Conservation (phyloP, 1,140 invertebrate genomes). For the Drosophila pseudoobscura region DNA sequence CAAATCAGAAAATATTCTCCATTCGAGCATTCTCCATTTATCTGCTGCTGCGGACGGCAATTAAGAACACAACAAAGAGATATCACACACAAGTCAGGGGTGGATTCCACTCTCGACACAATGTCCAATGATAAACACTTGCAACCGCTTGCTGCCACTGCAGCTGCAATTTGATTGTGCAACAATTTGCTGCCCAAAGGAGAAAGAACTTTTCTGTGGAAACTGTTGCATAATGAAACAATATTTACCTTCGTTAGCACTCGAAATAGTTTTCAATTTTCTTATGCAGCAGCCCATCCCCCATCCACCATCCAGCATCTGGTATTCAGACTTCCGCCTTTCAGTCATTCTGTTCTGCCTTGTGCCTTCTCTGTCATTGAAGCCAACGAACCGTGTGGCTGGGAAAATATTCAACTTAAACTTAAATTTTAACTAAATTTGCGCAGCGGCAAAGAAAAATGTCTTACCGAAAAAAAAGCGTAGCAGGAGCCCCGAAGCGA, state of each 20-base stretch:
- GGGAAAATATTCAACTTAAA: constrained; percentile 68
- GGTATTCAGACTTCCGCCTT: too few species aligned
- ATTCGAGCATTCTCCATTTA: neutral
- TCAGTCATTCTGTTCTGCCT: constrained; percentile 12
- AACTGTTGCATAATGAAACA: constrained; percentile 68
- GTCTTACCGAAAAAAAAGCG: constrained; percentile 9
- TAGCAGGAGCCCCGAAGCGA: constrained; percentile 27
- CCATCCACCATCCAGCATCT: too few species aligned
- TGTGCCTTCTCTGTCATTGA: constrained; percentile 34
- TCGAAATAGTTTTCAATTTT: constrained; percentile 76
- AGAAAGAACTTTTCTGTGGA: constrained; percentile 9
- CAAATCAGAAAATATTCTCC: constrained; percentile 34
- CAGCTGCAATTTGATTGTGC: constrained; percentile 56
- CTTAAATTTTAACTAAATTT: constrained; percentile 77
- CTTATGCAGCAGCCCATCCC: constrained; percentile 41
- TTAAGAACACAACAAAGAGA: constrained; percentile 53
- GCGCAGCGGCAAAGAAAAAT: constrained; percentile 21
- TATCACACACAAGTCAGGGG: constrained; percentile 30
- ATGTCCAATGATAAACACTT: constrained; percentile 23
- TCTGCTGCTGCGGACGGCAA: constrained; percentile 33
- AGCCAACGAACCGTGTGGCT: constrained; percentile 66
- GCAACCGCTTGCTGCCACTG: neutral
- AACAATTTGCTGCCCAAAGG: constrained; percentile 44
- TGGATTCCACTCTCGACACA: constrained; percentile 29
- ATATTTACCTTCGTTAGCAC: constrained; percentile 81